phyloP scores from a whole-genome alignment of 2,797 vertebrate genomes.

The Botia almorhae region DNA sequence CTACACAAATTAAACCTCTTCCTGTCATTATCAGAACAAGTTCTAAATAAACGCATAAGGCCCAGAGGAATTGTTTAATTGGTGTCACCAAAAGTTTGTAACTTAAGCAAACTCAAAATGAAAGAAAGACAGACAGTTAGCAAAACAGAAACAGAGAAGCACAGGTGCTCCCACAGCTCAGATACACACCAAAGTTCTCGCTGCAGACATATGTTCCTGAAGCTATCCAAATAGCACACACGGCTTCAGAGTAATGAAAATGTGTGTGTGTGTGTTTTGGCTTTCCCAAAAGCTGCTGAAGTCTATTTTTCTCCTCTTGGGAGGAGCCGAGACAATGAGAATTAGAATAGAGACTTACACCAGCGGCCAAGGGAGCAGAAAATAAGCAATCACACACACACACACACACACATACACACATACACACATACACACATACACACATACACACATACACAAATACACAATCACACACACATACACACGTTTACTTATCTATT shows the following conservation, averaged over 20 bases:
- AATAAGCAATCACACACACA: not conserved
- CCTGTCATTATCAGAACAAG: not conserved
- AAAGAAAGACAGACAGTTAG: conserved; percentile 5
- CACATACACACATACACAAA: not conserved
- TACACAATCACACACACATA: not conserved
- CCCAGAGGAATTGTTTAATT: conserved; percentile 25
- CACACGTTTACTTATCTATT: too few relatives aligned
- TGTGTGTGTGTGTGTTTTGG: conserved; percentile 14
- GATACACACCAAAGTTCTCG: conserved; percentile 2
- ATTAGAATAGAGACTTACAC: conserved; percentile 49
- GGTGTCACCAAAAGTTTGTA: conserved; percentile 3
- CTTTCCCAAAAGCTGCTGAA: conserved; percentile 26
- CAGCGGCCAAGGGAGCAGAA: conserved; percentile 37
- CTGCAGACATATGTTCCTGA: not conserved
- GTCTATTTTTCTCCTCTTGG: conserved; percentile 33
- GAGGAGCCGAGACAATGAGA: conserved; percentile 44
- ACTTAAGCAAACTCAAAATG: conserved; percentile 2
- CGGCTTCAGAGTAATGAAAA: not conserved
- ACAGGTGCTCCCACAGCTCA: not conserved
- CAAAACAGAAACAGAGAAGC: not conserved
- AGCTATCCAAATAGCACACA: conserved; percentile 4
- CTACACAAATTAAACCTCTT: not conserved
- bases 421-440: not conserved
- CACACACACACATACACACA: not conserved
- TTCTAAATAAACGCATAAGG: conserved; percentile 11